phyloP scores from a whole-genome alignment of 2,113 vertebrate species.

The Loxodonta africana region DNA sequence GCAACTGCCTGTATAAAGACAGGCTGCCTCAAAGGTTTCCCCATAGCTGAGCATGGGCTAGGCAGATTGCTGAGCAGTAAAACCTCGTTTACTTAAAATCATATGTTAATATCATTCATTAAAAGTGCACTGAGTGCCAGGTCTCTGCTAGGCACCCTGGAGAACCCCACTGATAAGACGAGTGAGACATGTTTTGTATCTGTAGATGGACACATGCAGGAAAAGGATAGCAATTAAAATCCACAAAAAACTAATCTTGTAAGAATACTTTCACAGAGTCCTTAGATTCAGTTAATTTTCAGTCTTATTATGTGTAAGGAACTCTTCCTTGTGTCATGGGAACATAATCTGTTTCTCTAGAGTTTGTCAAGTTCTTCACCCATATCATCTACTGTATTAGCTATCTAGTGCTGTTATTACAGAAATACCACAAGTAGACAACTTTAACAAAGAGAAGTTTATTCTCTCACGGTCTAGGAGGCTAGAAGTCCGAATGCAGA shows the following conservation, averaged over 20 bases:
- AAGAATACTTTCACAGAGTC: neutral
- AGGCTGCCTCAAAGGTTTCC: accelerated
- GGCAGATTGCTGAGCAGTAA: neutral
- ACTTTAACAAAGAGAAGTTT: too few relatives aligned
- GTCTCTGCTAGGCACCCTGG: neutral
- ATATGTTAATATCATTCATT: neutral
- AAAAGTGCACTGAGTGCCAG: neutral
- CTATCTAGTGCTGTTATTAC: too few relatives aligned
- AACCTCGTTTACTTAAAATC: neutral
- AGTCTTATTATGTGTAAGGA: neutral
- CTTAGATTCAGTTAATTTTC: neutral
- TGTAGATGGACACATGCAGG: neutral
- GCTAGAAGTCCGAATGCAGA: too few relatives aligned
- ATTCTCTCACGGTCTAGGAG: too few relatives aligned
- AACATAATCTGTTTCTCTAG: neutral
- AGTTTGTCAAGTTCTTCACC: neutral
- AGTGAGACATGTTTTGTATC: neutral
- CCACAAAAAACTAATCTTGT: neutral
- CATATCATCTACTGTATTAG: neutral
- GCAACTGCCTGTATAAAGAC: neutral
- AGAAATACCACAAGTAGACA: too few relatives aligned
- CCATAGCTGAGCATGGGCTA: neutral
- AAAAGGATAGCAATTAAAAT: neutral
- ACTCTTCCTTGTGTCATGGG: accelerated
- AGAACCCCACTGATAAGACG: neutral